These are phyloP conservation scores for Isaurus tuberculatus DNA, from an alignment of 92 coral and sea anemone genomes.

Conservation along the genomic window DNA sequence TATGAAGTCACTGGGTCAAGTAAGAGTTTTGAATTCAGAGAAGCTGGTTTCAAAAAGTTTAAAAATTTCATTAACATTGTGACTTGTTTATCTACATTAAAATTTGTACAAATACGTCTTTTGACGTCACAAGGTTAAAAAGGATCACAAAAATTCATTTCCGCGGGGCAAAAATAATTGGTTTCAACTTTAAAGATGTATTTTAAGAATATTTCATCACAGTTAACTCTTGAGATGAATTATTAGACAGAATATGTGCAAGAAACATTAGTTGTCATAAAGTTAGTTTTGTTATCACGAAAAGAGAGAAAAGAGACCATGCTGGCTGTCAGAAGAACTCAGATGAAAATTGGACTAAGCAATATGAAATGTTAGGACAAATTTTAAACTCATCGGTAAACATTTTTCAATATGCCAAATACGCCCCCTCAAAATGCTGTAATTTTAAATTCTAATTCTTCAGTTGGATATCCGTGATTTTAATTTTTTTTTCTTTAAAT, in stretches of 20 bases:
- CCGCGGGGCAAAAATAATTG: not conserved
- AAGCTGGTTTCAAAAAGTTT: no score
- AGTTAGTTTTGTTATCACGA: not conserved
- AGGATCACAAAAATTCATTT: no score
- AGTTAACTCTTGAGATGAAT: not conserved
- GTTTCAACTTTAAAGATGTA: not conserved
- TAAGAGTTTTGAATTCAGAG: no score
- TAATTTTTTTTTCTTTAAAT: not conserved
- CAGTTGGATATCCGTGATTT: not conserved
- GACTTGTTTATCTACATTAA: no score
- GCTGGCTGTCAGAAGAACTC: not conserved
- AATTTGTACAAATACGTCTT: no score
- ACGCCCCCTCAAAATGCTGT: constrained; percentile 41
- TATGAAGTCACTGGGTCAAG: no score
- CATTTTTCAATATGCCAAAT: not conserved
- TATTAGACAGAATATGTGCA: not conserved
- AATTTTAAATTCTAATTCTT: constrained; percentile 5
- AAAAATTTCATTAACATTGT: no score
- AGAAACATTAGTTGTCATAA: not conserved
- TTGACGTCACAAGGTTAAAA: no score
- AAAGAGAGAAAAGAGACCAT: not conserved
- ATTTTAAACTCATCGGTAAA: not conserved
- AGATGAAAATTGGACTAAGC: not conserved
- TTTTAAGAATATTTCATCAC: not conserved
- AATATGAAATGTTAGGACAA: constrained; percentile 12